These are phyloP conservation scores for Ceyx margarethae DNA, from an alignment of 2,113 vertebrate species.

Conservation along the genomic window DNA sequence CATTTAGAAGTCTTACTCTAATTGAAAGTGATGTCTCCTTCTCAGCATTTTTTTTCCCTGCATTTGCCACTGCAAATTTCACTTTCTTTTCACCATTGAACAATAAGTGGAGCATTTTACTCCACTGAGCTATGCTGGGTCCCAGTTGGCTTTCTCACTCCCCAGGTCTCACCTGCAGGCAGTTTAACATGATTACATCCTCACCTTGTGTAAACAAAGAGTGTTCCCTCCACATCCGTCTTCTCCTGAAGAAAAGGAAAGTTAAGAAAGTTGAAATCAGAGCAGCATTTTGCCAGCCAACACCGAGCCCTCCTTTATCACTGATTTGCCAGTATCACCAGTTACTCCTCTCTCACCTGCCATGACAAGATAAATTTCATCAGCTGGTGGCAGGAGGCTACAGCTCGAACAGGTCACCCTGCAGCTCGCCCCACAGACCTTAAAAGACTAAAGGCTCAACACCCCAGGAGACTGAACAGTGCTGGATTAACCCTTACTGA, in stretches of 20 bases:
- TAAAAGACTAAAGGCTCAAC: not conserved
- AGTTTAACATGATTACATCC: not conserved
- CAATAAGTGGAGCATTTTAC: not conserved
- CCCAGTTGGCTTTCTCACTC: not conserved
- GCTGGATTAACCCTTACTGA: accelerated
- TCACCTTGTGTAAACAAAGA: slow-evolving; percentile 96
- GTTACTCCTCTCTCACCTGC: not conserved
- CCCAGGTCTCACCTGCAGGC: not conserved
- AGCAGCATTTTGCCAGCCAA: not conserved
- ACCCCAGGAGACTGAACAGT: accelerated
- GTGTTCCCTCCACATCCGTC: slow-evolving; percentile 93
- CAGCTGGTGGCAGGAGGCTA: not conserved
- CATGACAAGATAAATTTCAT: not conserved
- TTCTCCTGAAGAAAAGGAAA: slow-evolving; percentile 84
- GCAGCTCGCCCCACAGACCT: not conserved
- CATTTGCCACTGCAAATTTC: not conserved
- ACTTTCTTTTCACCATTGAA: not conserved
- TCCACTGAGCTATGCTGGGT: not conserved
- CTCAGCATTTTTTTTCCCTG: not conserved
- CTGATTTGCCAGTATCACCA: not conserved
- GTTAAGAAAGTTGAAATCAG: not conserved
- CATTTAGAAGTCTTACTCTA: not conserved
- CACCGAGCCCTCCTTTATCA: not conserved
- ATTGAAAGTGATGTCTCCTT: not conserved
- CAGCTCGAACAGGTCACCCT: not conserved